Conservation (phyloP, 2,888 invertebrate species). For the Aphrophora alni region DNA sequence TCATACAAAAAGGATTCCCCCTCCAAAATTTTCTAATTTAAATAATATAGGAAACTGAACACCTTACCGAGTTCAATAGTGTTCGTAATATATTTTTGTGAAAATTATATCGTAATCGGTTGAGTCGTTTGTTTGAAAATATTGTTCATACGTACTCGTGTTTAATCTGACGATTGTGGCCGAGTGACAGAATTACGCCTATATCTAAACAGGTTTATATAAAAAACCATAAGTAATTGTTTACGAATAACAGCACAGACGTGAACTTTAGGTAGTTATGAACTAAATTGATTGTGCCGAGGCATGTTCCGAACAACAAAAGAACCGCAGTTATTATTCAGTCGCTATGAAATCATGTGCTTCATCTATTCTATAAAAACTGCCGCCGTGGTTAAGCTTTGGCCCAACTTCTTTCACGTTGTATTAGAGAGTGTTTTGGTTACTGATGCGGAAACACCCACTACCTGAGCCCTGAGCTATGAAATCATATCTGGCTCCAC, state of each 20-base stretch:
- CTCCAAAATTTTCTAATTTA: no score
- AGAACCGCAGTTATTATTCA: background rate
- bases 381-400: background rate
- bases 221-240: background rate
- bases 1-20: no score
- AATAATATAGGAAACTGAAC: no score
- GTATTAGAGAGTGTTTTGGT: background rate
- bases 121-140: no score
- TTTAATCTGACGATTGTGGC: no score
- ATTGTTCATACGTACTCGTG: no score
- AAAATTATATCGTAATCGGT: no score
- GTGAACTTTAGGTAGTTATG: background rate
- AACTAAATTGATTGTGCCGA: background rate
- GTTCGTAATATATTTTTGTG: no score
- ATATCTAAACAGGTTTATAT: no score
- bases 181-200: no score
- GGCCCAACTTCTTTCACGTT: slow-evolving; percentile 6
- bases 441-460: background rate
- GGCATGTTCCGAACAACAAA: background rate
- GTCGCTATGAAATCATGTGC: slow-evolving; percentile 6
- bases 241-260: background rate
- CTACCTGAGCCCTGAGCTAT: background rate
- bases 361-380: background rate
- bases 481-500: slow-evolving; percentile 2
- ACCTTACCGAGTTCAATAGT: no score